Percentiles rank a stretch among this genome's conserved stretches.
These are phyloP conservation scores for Thamnaconus septentrionalis DNA, from an alignment of 2,113 vertebrate species.

Conservation along the genomic window DNA sequence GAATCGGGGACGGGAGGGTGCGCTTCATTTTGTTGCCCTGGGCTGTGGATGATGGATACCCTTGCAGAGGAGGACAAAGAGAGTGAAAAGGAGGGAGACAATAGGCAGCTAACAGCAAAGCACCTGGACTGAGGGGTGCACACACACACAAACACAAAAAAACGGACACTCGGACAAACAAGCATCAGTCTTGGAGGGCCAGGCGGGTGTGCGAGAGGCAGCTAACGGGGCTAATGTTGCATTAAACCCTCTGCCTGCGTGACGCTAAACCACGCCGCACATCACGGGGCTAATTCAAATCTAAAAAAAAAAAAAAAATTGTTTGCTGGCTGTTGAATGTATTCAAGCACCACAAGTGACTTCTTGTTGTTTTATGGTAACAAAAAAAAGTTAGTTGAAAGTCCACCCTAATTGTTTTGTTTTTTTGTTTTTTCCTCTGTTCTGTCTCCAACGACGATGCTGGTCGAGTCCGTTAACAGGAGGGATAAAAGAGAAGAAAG, in stretches of 20 bases:
- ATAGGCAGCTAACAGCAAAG: constrained; percentile 69
- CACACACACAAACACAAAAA: constrained; percentile 11
- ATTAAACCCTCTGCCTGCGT: constrained; percentile 42
- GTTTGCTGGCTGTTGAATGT: constrained; percentile 67
- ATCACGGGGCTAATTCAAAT: constrained; percentile 23
- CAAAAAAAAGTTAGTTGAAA: constrained; percentile 35
- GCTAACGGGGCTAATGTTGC: constrained; percentile 49
- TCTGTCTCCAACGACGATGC: constrained; percentile 33
- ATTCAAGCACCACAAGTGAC: constrained; percentile 76
- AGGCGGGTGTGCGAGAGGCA: constrained; percentile 31
- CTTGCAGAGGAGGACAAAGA: constrained; percentile 45
- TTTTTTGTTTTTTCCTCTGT: constrained; percentile 10
- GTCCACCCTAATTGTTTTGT: constrained; percentile 25
- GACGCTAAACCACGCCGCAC: constrained; percentile 47
- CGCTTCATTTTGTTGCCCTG: constrained; percentile 34
- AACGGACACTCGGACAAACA: constrained; percentile 12
- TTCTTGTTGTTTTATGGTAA: constrained; percentile 48
- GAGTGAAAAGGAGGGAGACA: constrained; percentile 34
- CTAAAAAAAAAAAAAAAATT: constrained; percentile 12
- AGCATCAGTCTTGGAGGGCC: constrained; percentile 34
- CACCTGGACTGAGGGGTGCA: constrained; percentile 27
- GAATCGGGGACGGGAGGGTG: constrained; percentile 1
- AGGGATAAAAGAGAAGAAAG: constrained; percentile 2
- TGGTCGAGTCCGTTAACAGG: constrained; percentile 37
- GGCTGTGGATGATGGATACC: constrained; percentile 33